Base-by-base conservation (phyloP, 2,888 invertebrate species). In the Loripinus fragilis region DNA sequence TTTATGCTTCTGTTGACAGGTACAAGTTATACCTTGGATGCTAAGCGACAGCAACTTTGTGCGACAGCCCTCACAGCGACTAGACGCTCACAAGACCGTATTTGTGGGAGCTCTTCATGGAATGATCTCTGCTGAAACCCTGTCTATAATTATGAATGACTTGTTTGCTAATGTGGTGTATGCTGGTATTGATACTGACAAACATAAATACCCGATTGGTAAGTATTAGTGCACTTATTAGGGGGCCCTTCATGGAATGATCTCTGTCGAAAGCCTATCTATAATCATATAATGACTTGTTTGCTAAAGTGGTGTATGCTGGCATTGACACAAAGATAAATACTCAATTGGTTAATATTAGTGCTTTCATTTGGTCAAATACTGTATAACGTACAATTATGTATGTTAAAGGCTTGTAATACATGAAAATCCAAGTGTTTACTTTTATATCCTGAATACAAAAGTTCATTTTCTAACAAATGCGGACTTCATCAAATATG, bases 1-100 rank as follows among this genome's bases (percentile, higher is more conserved):
- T n/a, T n/a, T n/a, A n/a, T n/a, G n/a, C n/a, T n/a, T n/a, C n/a
- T n/a, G n/a, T n/a, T n/a, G 17, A n/a, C 17, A 97, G 97, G 98
- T 97, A 71, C 97, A 99, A 94, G 97, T 99, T 67, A 99, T 99
- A 91, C 99, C 99, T 2, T 99, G 99, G 99, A 96, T 97, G 72
- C 95, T 98, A 89, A 95, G 96, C 81, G 98, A 99, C 94, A 97
- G 97, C n/a, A 97, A 97, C 94, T 98, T 96, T 94, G 94, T 94
- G 1, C 91, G 93, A 17, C 93, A 93, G 78, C 94, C 94, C 0
- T 90, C 92, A 2, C 93, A 93, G 80, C 91, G 98, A 97, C 94
- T 97, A 97, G 93, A 94, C 79, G 91, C 93, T 0, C 96, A 96
- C 78, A 97, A 98, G 94, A 99, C 99, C 0, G 98, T 99, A 80